Base-by-base conservation (phyloP, 2,888 invertebrate genomes). In the Taenaris catops region DNA sequence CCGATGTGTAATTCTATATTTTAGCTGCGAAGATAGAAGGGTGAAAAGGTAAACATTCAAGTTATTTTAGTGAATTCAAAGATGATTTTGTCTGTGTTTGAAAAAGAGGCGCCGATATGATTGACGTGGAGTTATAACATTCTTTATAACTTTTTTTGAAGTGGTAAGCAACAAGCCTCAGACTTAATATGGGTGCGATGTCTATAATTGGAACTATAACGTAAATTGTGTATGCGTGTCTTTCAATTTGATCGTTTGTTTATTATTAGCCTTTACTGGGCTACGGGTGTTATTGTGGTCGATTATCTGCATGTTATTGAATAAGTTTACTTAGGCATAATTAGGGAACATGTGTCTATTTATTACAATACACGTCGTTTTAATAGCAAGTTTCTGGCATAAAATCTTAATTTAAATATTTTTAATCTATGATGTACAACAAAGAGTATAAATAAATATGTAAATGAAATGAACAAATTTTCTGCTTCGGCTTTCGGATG, bases 61-160 rank as follows among this genome's bases (percentile, higher is more conserved):
- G 81, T 75, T 83, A 83, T 83, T 83, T 83, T 76, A 76, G 83
- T 79, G 72, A 78, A 80, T 79, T 73, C 73, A 67, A 74, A 71
- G 79, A 75, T 75, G 69, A 55, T 38, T 34, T 27, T 14, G 73
- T 63, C 68, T 66, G 64, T 72, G 71, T 59, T 60, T 73, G 32
- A 75, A 73, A 79, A 74, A 81, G 79, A 75, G 83, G 83, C 84
- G 81, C 81, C 80, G 69, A 49, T 52, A 44, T 79, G 83, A 83
- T 71, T 75, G 84, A 80, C 81, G 62, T 64, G 48, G 45, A 42
- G 65, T 70, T 79, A 71, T 68, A 61, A 64, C 25, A 32, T 32
- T 32, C 24, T 18, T 4, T 11, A 18, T 25, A 25, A n/a, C 65
- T 61, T 54, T 62, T 58, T 62, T 54, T 56, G 38, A 41, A 45